These are phyloP conservation scores for Bujurquina vittata DNA, from an alignment of 2,113 vertebrate genomes.

Conservation along the genomic window DNA sequence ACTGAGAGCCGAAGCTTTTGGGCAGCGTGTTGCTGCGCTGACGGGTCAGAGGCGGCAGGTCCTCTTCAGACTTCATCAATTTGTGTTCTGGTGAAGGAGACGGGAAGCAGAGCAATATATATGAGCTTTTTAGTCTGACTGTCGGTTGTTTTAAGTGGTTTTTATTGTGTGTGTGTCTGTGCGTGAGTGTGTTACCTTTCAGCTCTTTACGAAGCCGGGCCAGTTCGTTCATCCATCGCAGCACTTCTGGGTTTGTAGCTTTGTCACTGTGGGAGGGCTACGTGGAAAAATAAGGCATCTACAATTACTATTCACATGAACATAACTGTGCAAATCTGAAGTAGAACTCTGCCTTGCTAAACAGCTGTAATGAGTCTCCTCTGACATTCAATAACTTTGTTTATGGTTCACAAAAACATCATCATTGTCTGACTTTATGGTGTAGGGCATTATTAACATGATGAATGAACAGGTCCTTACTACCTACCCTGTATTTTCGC, in stretches of 20 bases:
- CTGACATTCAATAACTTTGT: background rate
- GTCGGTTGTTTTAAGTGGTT: background rate
- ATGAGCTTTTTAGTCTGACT: background rate
- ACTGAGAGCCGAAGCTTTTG: conserved; percentile 96
- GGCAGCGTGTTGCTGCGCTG: conserved; percentile 97
- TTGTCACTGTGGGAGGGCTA: conserved; percentile 98
- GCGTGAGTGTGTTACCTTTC: conserved; percentile 84
- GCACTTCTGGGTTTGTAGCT: conserved; percentile 92
- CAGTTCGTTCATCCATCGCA: conserved; percentile 96
- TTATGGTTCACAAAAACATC: background rate
- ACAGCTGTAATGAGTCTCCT: background rate
- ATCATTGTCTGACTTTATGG: background rate
- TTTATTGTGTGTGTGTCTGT: no score
- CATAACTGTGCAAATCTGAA: background rate
- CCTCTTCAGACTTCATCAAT: conserved; percentile 92
- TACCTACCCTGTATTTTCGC: conserved; percentile 90
- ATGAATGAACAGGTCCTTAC: background rate
- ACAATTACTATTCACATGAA: background rate
- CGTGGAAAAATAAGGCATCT: background rate
- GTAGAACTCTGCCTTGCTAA: background rate
- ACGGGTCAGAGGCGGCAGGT: conserved; percentile 87
- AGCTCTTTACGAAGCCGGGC: conserved; percentile 93
- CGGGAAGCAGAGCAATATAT: background rate
- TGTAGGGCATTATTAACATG: background rate
- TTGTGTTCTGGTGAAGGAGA: conserved; percentile 83